Percentiles rank a stretch among this genome's conserved stretches.
Evolutionary conservation across 1,140 invertebrate species (phyloP).

Genomic region (Aphaenogaster ashmeadi): DNA sequence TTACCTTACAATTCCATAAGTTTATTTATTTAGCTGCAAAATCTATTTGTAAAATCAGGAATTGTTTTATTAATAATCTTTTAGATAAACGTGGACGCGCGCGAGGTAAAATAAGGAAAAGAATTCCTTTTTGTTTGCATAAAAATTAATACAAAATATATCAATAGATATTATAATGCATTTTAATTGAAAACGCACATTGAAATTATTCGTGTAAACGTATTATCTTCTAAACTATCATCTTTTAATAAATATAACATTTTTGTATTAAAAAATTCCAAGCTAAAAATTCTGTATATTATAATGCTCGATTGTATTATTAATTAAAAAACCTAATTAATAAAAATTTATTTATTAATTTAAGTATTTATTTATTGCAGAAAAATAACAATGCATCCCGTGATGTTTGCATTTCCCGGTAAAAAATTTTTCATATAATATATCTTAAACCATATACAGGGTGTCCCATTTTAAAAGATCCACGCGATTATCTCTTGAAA

Average conservation of each 20-base stretch:
- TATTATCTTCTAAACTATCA: neutral
- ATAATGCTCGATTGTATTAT: neutral
- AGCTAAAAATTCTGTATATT: neutral
- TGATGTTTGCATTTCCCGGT: neutral
- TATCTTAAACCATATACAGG: too few species aligned
- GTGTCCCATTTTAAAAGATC: too few species aligned
- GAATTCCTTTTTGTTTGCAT: neutral
- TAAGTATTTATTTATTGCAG: constrained; percentile 3
- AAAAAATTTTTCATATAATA: too few species aligned
- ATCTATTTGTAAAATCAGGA: neutral
- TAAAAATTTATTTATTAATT: neutral
- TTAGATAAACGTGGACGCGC: neutral
- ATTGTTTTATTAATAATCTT: neutral
- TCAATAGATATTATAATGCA: neutral
- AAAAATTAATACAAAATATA: neutral
- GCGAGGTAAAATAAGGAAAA: neutral
- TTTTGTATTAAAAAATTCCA: neutral
- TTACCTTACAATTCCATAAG: neutral
- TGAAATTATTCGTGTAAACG: neutral
- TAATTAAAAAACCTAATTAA: neutral
- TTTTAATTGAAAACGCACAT: neutral
- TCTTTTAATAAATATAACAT: neutral
- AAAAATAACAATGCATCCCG: neutral
- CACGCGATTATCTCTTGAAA: too few species aligned
- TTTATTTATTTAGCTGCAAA: neutral